Evolutionary conservation across 2,888 invertebrate genomes (phyloP).

Genomic region (Nemurella pictetii): DNA sequence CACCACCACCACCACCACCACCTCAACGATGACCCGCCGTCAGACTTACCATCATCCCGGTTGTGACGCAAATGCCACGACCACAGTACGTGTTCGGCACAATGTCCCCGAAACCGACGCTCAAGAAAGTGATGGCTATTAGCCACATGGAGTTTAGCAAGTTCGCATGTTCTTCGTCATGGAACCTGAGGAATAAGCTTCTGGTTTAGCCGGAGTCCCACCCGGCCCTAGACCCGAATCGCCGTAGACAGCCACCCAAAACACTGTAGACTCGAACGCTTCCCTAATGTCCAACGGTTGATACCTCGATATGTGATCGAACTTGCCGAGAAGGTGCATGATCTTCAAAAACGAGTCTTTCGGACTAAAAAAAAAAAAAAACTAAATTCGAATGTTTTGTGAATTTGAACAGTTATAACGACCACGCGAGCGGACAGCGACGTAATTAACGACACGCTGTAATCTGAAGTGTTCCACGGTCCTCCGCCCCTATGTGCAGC

Average conservation of each 20-base stretch:
- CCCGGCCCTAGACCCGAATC: neutral
- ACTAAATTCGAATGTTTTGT: no score
- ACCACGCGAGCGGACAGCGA: neutral
- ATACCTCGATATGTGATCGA: slow-evolving; percentile 32
- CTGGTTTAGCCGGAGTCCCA: neutral
- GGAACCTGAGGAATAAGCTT: slow-evolving; percentile 70
- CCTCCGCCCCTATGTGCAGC: neutral
- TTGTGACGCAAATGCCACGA: slow-evolving; percentile 97
- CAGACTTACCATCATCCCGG: slow-evolving; percentile 99
- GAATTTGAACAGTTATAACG: neutral
- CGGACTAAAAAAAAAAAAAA: neutral
- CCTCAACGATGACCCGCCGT: no score
- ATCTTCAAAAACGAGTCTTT: neutral
- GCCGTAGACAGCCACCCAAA: neutral
- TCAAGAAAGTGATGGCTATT: slow-evolving; percentile 99
- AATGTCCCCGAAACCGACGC: slow-evolving; percentile 99
- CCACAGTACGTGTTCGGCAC: slow-evolving; percentile 99
- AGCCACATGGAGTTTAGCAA: slow-evolving; percentile 99
- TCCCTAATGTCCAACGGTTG: slow-evolving; percentile 6
- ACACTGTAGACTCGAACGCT: neutral
- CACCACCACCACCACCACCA: neutral
- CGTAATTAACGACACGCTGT: neutral
- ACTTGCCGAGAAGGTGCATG: neutral
- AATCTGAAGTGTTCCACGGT: neutral
- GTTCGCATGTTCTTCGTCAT: slow-evolving; percentile 98